These are phyloP conservation scores for Ormia ochracea DNA, from an alignment of 2,888 invertebrate species.

Conservation along the genomic window DNA sequence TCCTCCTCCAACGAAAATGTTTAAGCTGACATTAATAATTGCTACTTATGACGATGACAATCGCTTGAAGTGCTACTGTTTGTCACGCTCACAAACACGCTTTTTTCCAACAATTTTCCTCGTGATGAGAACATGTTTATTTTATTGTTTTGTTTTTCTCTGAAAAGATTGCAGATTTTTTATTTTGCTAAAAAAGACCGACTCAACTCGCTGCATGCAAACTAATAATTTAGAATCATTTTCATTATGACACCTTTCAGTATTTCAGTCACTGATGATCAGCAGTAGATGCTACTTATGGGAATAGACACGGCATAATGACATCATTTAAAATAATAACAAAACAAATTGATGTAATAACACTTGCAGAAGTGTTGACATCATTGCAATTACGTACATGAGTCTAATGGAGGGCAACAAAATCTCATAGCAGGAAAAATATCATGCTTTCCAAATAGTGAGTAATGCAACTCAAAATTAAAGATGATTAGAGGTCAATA, in stretches of 20 bases:
- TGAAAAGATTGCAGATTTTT: constrained; percentile 22
- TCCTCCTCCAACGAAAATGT: too few species aligned
- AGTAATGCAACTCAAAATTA: too few species aligned
- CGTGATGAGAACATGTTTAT: constrained; percentile 26
- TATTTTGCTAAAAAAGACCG: not conserved
- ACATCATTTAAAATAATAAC: constrained; percentile 35
- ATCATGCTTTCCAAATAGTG: too few species aligned
- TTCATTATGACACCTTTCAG: constrained; percentile 48
- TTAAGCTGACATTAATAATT: constrained; percentile 15
- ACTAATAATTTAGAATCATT: constrained; percentile 50
- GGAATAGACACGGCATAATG: constrained; percentile 17
- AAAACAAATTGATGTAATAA: constrained; percentile 5
- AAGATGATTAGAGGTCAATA: too few species aligned
- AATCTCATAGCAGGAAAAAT: not conserved
- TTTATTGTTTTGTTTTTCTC: constrained; percentile 1
- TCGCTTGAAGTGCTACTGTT: constrained; percentile 42
- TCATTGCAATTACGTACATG: constrained; percentile 30
- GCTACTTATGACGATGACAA: constrained; percentile 26
- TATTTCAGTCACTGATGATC: constrained; percentile 17
- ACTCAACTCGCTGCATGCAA: constrained; percentile 47
- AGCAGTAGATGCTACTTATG: constrained; percentile 25
- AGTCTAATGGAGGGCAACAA: not conserved
- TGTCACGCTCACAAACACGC: constrained; percentile 41
- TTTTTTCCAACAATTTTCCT: not conserved
- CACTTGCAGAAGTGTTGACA: constrained; percentile 50